Evolutionary conservation across 2,797 vertebrate genomes (phyloP), one percentile per base, ranked within the genome.

Genomic region (Ataeniobius toweri): DNA sequence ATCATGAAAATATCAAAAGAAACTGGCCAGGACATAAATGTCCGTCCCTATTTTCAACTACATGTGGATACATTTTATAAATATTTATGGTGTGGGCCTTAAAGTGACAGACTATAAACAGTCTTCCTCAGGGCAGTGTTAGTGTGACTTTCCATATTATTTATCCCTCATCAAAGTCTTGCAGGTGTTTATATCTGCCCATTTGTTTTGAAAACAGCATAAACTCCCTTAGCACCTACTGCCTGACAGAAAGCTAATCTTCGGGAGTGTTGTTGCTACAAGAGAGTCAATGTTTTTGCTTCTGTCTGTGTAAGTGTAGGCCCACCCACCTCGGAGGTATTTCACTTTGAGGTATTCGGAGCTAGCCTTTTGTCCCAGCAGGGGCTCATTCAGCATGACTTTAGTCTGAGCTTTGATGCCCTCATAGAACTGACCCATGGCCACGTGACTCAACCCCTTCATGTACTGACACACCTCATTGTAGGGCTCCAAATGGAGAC

Each of bases 391-490:
- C 72, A 99, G 88, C 98, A 99, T 99, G 61, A 99, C 98, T 93
- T 99, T 99, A 4, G 98, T 99, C 83, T 99, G 98, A 69, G 98
- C 97, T 92, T 99, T 99, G 90, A 99, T 98, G 69, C 98, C 98
- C 91, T 99, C 98, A 39, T 99, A 99, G 90, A 99, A 99, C 89
- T 99, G 98, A 0, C 98, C 98, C 97, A 98, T 97, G 36, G 98
- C 97, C 84, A 99, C 98, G 1, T 99, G 98, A 83, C 98, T 98
- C 67, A 99, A 92, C 2, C 98, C 98, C 88, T 97, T 99, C 98
- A 99, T 99, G 86, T 99, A 99, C 93, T 99, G 98, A 82, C 98
- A 99, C 73, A 98, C 98, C 87, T 99, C 98, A 5, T 99, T 99
- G 82, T 98, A 98, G 0, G 98, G 98, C 84, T 99, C 97, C 68